Conservation (phyloP, 2,113 vertebrate genomes). For the Misgurnus mizolepis region DNA sequence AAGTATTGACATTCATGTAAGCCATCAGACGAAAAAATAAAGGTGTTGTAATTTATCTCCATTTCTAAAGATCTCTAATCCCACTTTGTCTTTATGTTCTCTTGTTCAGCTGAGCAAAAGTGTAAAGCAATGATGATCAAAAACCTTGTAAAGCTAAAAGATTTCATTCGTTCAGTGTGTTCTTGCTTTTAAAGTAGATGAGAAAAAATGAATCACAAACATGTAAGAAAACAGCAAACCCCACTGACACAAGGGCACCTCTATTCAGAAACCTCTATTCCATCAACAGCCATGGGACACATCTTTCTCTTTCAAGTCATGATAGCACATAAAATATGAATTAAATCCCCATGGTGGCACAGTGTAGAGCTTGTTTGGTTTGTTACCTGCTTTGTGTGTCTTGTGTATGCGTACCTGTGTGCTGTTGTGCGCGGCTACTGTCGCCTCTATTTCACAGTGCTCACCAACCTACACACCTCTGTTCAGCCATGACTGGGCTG, state of each 20-base stretch:
- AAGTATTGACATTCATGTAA: constrained; percentile 47
- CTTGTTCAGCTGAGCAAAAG: constrained; percentile 23
- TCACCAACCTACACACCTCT: constrained; percentile 56
- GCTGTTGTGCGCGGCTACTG: constrained; percentile 53
- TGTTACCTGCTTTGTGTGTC: constrained; percentile 50
- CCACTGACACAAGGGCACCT: constrained; percentile 35
- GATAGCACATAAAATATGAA: constrained; percentile 70
- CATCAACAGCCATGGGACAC: constrained; percentile 57
- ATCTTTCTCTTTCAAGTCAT: constrained; percentile 62
- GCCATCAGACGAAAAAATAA: constrained; percentile 55
- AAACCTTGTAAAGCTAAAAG: not conserved
- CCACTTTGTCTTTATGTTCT: constrained; percentile 26
- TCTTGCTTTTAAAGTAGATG: constrained; percentile 63
- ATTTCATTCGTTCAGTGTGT: constrained; percentile 51
- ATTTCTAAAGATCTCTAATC: constrained; percentile 42
- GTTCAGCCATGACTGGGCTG: constrained; percentile 58
- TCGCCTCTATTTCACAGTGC: constrained; percentile 54
- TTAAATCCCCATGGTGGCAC: constrained; percentile 63
- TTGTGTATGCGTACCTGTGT: constrained; percentile 48
- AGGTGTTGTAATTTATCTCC: constrained; percentile 57
- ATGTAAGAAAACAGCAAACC: constrained; percentile 35
- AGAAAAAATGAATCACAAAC: constrained; percentile 39
- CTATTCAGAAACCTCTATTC: constrained; percentile 60
- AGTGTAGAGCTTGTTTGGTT: constrained; percentile 25
- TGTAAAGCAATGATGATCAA: constrained; percentile 28